phyloP scores from a whole-genome alignment of 2,888 invertebrate species.

The Stenotaenia linearis region DNA sequence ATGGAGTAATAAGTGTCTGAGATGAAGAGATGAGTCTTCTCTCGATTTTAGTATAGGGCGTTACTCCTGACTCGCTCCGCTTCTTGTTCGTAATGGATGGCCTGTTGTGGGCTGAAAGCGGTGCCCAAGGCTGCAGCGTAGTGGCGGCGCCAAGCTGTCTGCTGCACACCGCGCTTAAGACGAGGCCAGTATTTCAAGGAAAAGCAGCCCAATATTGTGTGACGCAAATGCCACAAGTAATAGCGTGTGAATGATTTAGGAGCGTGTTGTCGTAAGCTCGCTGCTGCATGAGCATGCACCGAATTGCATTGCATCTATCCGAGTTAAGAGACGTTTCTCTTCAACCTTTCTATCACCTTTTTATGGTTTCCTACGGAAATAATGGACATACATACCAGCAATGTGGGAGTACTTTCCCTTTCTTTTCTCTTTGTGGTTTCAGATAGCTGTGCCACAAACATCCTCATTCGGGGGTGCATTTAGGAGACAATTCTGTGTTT shows the following conservation, averaged over 20 bases:
- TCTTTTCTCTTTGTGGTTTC: not conserved
- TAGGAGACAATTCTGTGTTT: not conserved
- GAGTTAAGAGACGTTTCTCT: not conserved
- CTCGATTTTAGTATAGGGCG: constrained; percentile 26
- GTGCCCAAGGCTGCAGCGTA: constrained; percentile 12
- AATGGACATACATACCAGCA: not conserved
- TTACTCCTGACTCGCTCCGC: constrained; percentile 20
- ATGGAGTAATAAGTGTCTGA: constrained; percentile 24
- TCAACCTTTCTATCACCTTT: not conserved
- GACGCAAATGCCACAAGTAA: constrained; percentile 12
- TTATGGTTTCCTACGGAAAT: constrained; percentile 11
- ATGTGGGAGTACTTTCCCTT: not conserved
- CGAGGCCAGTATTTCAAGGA: constrained; percentile 14
- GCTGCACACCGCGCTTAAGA: not conserved
- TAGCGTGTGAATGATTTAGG: not conserved
- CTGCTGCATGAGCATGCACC: not conserved
- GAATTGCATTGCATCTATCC: not conserved
- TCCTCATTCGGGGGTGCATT: not conserved
- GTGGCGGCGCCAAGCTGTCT: constrained; percentile 19
- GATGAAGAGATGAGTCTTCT: constrained; percentile 17
- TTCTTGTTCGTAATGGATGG: constrained; percentile 13
- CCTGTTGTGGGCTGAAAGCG: constrained; percentile 11
- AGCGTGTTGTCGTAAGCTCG: constrained; percentile 4
- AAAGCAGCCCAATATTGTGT: not conserved
- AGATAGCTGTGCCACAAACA: not conserved